Evolutionary conservation across 2,113 vertebrate species (phyloP).

Genomic region (Phalacrocorax pelagicus): DNA sequence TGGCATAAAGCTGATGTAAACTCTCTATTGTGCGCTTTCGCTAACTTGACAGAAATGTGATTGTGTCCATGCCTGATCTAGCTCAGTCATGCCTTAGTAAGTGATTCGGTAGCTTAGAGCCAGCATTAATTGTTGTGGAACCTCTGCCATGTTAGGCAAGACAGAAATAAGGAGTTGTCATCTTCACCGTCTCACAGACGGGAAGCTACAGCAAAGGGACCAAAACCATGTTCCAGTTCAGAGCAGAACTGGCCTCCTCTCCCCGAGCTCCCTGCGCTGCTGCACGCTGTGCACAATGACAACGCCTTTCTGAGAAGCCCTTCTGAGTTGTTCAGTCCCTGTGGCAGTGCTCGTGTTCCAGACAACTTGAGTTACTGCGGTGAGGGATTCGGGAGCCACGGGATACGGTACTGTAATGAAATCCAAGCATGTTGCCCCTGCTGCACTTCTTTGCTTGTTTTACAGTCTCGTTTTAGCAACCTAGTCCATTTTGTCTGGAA

Average conservation of each 20-base stretch:
- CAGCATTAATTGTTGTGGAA: background rate
- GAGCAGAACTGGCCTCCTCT: background rate
- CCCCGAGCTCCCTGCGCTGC: background rate
- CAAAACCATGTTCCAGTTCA: background rate
- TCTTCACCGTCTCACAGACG: background rate
- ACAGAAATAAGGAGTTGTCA: background rate
- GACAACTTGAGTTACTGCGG: background rate
- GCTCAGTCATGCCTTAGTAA: conserved; percentile 17
- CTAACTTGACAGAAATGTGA: background rate
- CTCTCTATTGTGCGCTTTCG: background rate
- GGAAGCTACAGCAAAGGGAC: background rate
- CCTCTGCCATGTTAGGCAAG: background rate
- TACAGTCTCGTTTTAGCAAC: background rate
- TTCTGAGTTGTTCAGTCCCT: background rate
- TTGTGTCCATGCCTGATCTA: background rate
- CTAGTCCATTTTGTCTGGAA: background rate
- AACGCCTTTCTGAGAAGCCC: background rate
- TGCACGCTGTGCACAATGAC: fast-evolving
- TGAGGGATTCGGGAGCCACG: background rate
- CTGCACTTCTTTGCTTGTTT: background rate
- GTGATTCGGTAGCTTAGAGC: background rate
- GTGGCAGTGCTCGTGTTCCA: background rate
- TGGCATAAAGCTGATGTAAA: conserved; percentile 14
- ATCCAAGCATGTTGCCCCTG: background rate
- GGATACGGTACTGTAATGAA: background rate